Base-by-base conservation (phyloP, 2,113 vertebrate species). In the Vimba vimba region DNA sequence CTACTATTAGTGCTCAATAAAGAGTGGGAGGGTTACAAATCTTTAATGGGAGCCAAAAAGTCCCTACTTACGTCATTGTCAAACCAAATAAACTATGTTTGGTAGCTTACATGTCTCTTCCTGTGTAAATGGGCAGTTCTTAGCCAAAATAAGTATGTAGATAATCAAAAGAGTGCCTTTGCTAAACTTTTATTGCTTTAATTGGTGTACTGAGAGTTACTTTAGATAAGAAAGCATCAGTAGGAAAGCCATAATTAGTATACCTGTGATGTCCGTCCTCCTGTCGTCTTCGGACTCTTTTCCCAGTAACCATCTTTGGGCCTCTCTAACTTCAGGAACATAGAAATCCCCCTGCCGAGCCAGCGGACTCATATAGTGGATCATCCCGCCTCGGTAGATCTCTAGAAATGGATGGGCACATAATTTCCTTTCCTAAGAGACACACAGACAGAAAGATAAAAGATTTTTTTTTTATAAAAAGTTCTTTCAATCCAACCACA, bases 271-370 rank as follows among this genome's bases (percentile, higher is more conserved):
- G 11, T 97, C 97, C 15, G 94, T 91, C 55, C 90, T 93, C 79
- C 91, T 21, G 0, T 93, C 92, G 55, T 96, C 95, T 12, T 93
- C 91, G 0, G 92, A 89, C 60, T 96, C 96, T 6, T 90, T 92
- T 0, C 88, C 94, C 80, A 90, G 87, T 82, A 94, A 92, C 87
- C 90, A 94, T 88, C 94, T 94, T 9, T 94, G 90, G 13, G 93
- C 85, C 80, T 94, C 94, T 83, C 96, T 96, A 91, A 96, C 92
- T 92, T 99, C 97, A 4, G 97, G 98, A 83, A 99, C 96, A 0
- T 99, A 98, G 93, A 99, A 99, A 89, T 98, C 96, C 57, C 94
- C 96, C 92, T 98, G 97, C 6, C 96, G 95, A 8, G 97, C 96
- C 73, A 99, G 93, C 0, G 96, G 97, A 55, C 94, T 96, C 92